Percentiles rank a stretch among this genome's conserved stretches.
Conservation (phyloP, 2,888 invertebrate species). For the Polyommatus icarus region DNA sequence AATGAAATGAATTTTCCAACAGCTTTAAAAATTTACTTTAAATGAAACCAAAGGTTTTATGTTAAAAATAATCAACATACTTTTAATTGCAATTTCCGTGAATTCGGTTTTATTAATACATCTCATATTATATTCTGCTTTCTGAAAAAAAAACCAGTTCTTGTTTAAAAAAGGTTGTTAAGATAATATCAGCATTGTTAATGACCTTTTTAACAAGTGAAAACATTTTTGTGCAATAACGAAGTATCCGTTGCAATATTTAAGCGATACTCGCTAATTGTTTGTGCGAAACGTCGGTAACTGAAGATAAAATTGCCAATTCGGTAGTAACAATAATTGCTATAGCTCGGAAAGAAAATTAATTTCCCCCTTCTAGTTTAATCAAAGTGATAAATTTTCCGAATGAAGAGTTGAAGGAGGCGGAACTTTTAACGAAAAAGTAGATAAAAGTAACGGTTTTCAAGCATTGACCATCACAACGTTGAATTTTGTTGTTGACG, state of each 20-base stretch:
- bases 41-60: not conserved
- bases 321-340: conserved; percentile 5
- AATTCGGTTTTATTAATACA: too few relatives aligned
- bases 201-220: not conserved
- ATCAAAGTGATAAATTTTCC: conserved; percentile 24
- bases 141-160: too few relatives aligned
- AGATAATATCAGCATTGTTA: not conserved
- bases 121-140: too few relatives aligned
- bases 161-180: not conserved
- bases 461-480: too few relatives aligned
- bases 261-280: not conserved
- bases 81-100: too few relatives aligned
- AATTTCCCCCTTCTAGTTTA: not conserved
- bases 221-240: not conserved
- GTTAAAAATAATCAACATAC: too few relatives aligned
- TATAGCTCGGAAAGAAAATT: not conserved
- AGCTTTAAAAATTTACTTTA: not conserved
- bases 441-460: too few relatives aligned
- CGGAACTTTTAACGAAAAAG: not conserved
- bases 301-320: not conserved
- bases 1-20: not conserved
- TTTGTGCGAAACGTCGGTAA: not conserved
- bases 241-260: not conserved
- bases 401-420: not conserved
- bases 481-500: too few relatives aligned